These are phyloP conservation scores for Gandaritis pyraliata DNA, from an alignment of 2,888 invertebrate genomes.

Conservation along the genomic window DNA sequence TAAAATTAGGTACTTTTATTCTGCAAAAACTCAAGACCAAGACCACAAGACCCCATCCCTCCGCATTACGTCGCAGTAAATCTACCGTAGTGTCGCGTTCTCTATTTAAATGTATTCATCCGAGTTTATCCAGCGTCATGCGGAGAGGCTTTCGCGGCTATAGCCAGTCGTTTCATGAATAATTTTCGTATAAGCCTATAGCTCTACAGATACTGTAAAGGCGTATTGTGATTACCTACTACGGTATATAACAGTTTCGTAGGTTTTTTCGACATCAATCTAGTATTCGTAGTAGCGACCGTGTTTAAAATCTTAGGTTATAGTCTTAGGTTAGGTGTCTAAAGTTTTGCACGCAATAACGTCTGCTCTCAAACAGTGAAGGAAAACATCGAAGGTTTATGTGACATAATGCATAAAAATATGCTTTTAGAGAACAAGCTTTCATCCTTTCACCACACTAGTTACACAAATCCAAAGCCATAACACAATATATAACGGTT, in stretches of 20 bases:
- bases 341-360: too few relatives aligned
- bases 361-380: too few relatives aligned
- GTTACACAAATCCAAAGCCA: background rate
- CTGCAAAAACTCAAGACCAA: conserved; percentile 11
- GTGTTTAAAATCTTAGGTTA: too few relatives aligned
- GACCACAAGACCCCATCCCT: conserved; percentile 34
- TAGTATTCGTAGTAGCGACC: too few relatives aligned
- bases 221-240: conserved; percentile 14
- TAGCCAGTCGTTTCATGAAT: conserved; percentile 69
- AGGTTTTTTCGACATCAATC: conserved; percentile 15
- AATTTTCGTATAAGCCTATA: conserved; percentile 72
- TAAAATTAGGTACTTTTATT: too few relatives aligned
- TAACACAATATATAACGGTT: background rate
- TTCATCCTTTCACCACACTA: background rate
- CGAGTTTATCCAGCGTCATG: conserved; percentile 80
- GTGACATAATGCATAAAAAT: background rate
- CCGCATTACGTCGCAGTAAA: conserved; percentile 78
- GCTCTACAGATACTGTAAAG: conserved; percentile 44
- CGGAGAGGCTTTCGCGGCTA: conserved; percentile 70
- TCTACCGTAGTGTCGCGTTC: conserved; percentile 78
- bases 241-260: conserved; percentile 5
- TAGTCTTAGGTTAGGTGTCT: too few relatives aligned
- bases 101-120: conserved; percentile 85
- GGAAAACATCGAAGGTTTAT: too few relatives aligned
- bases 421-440: background rate